phyloP scores from a whole-genome alignment of 2,797 vertebrate species.

The Gephyroberyx darwinii region DNA sequence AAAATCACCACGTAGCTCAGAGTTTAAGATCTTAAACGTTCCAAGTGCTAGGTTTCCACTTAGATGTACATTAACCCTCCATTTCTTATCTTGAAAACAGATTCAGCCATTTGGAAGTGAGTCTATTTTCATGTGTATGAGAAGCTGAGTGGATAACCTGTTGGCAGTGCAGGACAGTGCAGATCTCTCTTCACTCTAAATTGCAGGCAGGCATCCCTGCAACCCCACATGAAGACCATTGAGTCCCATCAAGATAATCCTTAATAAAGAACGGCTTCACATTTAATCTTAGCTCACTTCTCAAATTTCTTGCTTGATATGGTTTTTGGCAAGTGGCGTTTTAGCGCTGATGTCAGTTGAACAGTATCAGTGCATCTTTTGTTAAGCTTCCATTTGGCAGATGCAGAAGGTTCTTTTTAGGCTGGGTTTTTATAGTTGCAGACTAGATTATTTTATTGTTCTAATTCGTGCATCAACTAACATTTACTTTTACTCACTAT shows the following conservation, averaged over 20 bases:
- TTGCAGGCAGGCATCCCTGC: constrained; percentile 79
- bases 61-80: constrained; percentile 48
- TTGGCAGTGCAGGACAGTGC: constrained; percentile 75
- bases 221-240: constrained; percentile 77
- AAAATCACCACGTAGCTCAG: neutral
- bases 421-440: constrained; percentile 38
- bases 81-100: constrained; percentile 59
- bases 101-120: constrained; percentile 62
- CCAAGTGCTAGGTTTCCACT: constrained; percentile 45
- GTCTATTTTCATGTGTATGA: constrained; percentile 75
- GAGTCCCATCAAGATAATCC: constrained; percentile 85
- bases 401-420: constrained; percentile 26
- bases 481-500: neutral
- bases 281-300: constrained; percentile 83
- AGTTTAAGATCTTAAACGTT: constrained; percentile 30
- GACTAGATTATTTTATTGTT: constrained; percentile 40
- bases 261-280: constrained; percentile 86
- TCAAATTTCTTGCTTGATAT: constrained; percentile 85
- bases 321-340: constrained; percentile 82
- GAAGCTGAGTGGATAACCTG: constrained; percentile 78
- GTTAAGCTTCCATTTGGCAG: constrained; percentile 74
- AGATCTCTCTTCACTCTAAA: constrained; percentile 81
- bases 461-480: constrained; percentile 19
- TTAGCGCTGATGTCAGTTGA: constrained; percentile 79
- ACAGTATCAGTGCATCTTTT: constrained; percentile 78